A percentile compares a stretch with the other conserved stretches of the same genome.
Evolutionary conservation across 2,888 invertebrate genomes (phyloP).

Genomic region (Cerceris rybyensis): DNA sequence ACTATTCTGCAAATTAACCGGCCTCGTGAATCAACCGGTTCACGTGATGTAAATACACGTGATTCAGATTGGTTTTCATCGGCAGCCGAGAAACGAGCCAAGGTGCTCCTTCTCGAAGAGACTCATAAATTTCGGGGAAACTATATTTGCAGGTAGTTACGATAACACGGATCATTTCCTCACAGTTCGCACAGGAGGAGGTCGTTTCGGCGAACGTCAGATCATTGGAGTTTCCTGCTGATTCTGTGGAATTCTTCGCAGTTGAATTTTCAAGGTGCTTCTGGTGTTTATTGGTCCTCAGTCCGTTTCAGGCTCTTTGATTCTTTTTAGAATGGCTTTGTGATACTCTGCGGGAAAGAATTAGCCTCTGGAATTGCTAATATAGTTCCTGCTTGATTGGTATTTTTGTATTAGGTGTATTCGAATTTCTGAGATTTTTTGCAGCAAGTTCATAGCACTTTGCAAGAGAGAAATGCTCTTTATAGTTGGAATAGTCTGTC

Average conservation of each 20-base stretch:
- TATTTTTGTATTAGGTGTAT: too few relatives aligned
- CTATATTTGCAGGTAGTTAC: slow-evolving; percentile 21
- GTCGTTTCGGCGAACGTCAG: too few relatives aligned
- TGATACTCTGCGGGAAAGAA: too few relatives aligned
- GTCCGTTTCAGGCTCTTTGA: too few relatives aligned
- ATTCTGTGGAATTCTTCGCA: neutral
- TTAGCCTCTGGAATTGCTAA: too few relatives aligned
- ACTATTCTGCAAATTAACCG: slow-evolving; percentile 26
- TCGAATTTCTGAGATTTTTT: too few relatives aligned
- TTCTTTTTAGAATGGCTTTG: too few relatives aligned
- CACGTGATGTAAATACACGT: slow-evolving; percentile 57
- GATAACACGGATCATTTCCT: neutral
- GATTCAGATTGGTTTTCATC: slow-evolving; percentile 52
- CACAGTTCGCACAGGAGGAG: neutral
- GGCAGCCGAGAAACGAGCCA: slow-evolving; percentile 39
- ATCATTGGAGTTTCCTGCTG: too few relatives aligned
- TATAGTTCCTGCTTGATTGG: too few relatives aligned
- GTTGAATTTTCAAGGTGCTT: neutral
- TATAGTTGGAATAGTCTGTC: too few relatives aligned
- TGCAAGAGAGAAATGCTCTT: too few relatives aligned
- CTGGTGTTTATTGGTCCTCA: neutral
- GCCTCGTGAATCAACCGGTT: slow-evolving; percentile 45
- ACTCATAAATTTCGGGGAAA: slow-evolving; percentile 32
- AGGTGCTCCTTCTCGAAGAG: slow-evolving; percentile 13
- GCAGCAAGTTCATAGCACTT: too few relatives aligned